phyloP scores from a whole-genome alignment of 1,140 invertebrate species.

The Pectinophora gossypiella region DNA sequence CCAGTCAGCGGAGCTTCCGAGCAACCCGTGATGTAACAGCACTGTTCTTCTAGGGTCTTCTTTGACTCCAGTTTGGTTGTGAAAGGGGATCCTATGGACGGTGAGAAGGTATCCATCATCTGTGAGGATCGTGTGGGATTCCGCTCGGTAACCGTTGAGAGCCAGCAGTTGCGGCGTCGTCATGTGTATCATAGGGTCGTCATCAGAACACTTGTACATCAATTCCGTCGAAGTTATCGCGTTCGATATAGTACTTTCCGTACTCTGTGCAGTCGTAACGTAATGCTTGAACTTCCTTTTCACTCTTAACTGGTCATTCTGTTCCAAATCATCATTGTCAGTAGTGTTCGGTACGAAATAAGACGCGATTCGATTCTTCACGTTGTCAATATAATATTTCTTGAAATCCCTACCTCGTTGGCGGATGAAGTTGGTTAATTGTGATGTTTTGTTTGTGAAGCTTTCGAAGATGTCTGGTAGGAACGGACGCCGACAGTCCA shows the following conservation, averaged over 20 bases:
- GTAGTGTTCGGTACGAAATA: neutral
- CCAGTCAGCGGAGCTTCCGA: constrained; percentile 86
- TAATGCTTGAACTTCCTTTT: neutral
- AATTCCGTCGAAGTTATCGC: no score
- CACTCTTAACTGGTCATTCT: neutral
- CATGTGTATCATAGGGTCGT: constrained; percentile 59
- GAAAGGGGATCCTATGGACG: constrained; percentile 82
- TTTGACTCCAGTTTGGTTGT: constrained; percentile 35
- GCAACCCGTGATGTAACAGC: constrained; percentile 85
- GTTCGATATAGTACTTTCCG: no score
- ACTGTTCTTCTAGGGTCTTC: constrained; percentile 65
- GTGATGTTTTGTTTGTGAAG: constrained; percentile 43
- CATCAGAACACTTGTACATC: constrained; percentile 34
- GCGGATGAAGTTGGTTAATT: constrained; percentile 46
- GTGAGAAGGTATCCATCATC: constrained; percentile 85
- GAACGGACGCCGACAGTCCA: constrained; percentile 43
- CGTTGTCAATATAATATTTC: constrained; percentile 48
- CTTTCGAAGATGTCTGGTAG: constrained; percentile 31
- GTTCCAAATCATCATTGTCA: neutral
- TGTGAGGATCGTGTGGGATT: constrained; percentile 80
- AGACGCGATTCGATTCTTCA: neutral
- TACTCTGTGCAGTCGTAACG: constrained; percentile 25
- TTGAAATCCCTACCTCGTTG: constrained; percentile 49
- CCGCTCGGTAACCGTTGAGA: constrained; percentile 80
- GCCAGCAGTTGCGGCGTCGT: constrained; percentile 77